These are phyloP conservation scores for Lasaia peninsularis DNA, from an alignment of 1,140 invertebrate species.

Conservation along the genomic window DNA sequence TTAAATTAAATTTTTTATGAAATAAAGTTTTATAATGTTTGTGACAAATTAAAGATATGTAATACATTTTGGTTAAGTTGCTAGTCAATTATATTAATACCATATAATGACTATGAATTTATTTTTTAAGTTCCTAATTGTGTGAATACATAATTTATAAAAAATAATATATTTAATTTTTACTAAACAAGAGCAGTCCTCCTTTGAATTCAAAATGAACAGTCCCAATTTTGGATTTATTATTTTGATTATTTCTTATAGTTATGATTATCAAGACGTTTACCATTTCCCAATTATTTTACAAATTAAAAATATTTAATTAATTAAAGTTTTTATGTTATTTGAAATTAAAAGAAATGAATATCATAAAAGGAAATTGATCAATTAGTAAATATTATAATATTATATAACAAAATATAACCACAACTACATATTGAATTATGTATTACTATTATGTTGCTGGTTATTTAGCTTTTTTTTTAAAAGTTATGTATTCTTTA, in stretches of 20 bases:
- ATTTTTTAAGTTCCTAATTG: neutral
- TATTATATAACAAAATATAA: too few species aligned
- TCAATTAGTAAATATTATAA: too few species aligned
- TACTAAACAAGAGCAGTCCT: neutral
- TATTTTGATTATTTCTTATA: too few species aligned
- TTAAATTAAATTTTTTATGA: neutral
- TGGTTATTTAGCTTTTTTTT: neutral
- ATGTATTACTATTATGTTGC: neutral
- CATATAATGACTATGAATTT: neutral
- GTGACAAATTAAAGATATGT: neutral
- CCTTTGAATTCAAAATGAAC: neutral
- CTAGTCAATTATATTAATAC: conserved; percentile 1
- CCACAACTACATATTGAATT: too few species aligned
- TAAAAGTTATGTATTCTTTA: neutral
- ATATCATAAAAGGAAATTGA: too few species aligned
- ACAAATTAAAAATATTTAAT: too few species aligned
- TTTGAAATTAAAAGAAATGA: too few species aligned
- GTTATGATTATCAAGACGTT: too few species aligned
- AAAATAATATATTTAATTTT: neutral
- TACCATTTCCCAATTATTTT: too few species aligned
- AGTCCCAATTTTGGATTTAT: too few species aligned
- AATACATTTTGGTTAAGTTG: neutral
- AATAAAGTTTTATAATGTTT: too few species aligned
- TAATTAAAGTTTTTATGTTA: too few species aligned
- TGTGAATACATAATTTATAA: neutral